Conservation (phyloP, 2,797 vertebrate genomes). For the Zalophus californianus region DNA sequence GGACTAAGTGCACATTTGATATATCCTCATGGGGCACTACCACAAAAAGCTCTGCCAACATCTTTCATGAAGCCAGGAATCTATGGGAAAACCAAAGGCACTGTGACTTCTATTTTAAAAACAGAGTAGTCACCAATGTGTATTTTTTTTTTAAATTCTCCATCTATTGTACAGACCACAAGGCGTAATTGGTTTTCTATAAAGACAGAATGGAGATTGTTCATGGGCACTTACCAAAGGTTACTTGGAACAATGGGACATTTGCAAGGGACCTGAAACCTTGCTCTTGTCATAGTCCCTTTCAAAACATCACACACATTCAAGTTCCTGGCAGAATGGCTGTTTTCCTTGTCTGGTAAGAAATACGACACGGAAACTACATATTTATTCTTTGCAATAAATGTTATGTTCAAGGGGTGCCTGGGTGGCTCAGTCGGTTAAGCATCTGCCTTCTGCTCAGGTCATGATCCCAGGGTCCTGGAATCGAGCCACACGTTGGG, state of each 20-base stretch:
- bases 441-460: too few relatives aligned
- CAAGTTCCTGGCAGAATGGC: not conserved
- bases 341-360: constrained; percentile 39
- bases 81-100: not conserved
- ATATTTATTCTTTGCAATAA: not conserved
- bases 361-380: not conserved
- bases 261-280: constrained; percentile 16
- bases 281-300: not conserved
- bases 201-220: not conserved
- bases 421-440: too few relatives aligned
- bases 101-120: not conserved
- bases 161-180: not conserved
- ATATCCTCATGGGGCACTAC: not conserved
- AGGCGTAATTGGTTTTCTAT: not conserved
- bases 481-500: too few relatives aligned
- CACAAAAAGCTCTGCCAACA: not conserved
- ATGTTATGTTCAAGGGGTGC: not conserved
- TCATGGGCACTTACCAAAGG: not conserved
- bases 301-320: not conserved
- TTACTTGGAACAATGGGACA: not conserved
- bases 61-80: not conserved
- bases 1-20: not conserved
- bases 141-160: not conserved
- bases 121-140: not conserved
- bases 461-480: too few relatives aligned